Evolutionary conservation across 2,888 invertebrate genomes (phyloP).

Genomic region (Salpingus planirostris): DNA sequence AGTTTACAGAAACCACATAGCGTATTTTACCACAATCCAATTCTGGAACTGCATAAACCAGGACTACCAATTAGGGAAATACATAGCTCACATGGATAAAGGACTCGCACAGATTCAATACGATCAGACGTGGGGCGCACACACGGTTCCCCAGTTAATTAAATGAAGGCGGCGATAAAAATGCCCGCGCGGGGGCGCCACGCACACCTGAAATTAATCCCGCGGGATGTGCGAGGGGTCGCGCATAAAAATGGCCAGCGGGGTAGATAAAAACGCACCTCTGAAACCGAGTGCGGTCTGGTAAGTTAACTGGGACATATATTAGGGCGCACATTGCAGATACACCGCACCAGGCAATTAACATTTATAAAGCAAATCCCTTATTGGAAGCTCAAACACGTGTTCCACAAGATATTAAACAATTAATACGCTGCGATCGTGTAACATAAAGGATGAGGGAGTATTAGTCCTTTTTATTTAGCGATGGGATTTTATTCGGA

Average conservation of each 20-base stretch:
- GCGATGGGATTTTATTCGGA: conserved; percentile 34
- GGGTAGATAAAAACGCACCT: conserved; percentile 1
- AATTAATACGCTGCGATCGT: conserved; percentile 34
- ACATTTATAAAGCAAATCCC: conserved; percentile 42
- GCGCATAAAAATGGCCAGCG: conserved; percentile 8
- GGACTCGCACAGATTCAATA: conserved; percentile 19
- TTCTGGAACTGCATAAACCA: conserved; percentile 42
- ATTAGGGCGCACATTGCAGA: conserved; percentile 7
- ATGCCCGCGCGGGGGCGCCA: conserved; percentile 1
- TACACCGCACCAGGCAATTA: conserved; percentile 31
- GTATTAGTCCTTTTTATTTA: conserved; percentile 26
- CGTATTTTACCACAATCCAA: conserved; percentile 43
- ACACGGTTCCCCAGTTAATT: conserved; percentile 19
- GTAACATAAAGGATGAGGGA: conserved; percentile 19
- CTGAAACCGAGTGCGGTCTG: conserved; percentile 4
- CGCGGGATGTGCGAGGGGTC: conserved; percentile 1
- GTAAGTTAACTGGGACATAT: conserved; percentile 7
- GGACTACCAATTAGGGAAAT: conserved; percentile 40
- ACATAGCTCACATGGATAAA: conserved; percentile 33
- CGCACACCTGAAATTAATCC: too few relatives aligned
- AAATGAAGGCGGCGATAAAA: conserved; percentile 12
- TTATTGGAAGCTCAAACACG: conserved; percentile 39
- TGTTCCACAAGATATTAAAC: conserved; percentile 41
- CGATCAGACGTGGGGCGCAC: conserved; percentile 14
- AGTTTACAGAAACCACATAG: conserved; percentile 40